Evolutionary conservation across 2,113 vertebrate genomes (phyloP).

Genomic region (Vanacampus margaritifer): DNA sequence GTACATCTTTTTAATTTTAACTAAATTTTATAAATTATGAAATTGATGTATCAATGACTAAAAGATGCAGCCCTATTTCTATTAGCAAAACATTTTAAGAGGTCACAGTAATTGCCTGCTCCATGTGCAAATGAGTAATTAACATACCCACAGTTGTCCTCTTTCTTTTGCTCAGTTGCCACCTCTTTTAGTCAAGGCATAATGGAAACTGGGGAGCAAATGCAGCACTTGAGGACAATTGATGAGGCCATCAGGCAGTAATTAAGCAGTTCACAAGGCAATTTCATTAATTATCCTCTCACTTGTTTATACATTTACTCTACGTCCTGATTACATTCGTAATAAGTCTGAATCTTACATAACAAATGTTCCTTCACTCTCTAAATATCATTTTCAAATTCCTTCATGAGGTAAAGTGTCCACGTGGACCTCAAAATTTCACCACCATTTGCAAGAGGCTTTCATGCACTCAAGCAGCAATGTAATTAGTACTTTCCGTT

Average conservation of each 20-base stretch:
- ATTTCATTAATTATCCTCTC: slow-evolving; percentile 74
- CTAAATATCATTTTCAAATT: slow-evolving; percentile 77
- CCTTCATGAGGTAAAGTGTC: slow-evolving; percentile 75
- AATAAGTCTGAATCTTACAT: slow-evolving; percentile 69
- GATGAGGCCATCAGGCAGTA: slow-evolving; percentile 71
- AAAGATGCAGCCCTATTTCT: too few relatives aligned
- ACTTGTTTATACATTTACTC: slow-evolving; percentile 55
- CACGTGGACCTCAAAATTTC: slow-evolving; percentile 70
- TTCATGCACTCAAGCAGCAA: slow-evolving; percentile 69
- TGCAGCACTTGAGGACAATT: slow-evolving; percentile 69
- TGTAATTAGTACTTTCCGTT: slow-evolving; percentile 63
- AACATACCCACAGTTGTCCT: slow-evolving; percentile 56
- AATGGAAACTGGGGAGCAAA: slow-evolving; percentile 68
- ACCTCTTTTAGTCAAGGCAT: slow-evolving; percentile 60
- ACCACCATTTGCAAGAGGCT: slow-evolving; percentile 68
- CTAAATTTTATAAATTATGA: too few relatives aligned
- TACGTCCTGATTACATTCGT: slow-evolving; percentile 72
- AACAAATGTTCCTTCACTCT: slow-evolving; percentile 62
- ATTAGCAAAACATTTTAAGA: too few relatives aligned
- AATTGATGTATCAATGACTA: too few relatives aligned
- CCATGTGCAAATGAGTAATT: slow-evolving; percentile 71
- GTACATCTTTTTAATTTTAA: too few relatives aligned
- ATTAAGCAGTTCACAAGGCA: slow-evolving; percentile 78
- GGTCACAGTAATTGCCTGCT: slow-evolving; percentile 59
- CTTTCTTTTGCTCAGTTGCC: slow-evolving; percentile 38